Base-by-base conservation (phyloP, 1,140 invertebrate species). In the Drosophila azteca region DNA sequence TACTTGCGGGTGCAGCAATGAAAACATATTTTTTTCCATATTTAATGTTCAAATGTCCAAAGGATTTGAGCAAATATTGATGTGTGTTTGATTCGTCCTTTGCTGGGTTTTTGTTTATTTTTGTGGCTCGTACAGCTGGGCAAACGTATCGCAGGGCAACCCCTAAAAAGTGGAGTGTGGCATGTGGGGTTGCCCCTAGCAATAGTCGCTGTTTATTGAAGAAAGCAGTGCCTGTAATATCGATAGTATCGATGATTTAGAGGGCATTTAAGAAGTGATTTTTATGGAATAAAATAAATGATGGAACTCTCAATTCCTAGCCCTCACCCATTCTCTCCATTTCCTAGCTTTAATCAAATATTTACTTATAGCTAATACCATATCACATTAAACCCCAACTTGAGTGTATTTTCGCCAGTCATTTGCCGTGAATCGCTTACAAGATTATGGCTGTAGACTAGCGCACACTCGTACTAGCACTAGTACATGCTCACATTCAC, bases 1-100 rank as follows among this genome's bases (percentile, higher is more conserved):
- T 7, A 62, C 72, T 69, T 87, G 74, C 3, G 82, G 83, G 64
- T 87, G 82, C 45, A 82, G 59, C 31, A 88, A n/a, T 9, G 79
- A 87, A 57, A 67, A 87, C 82, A 85, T 85, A 9, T 49, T 54
- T 22, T 49, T 54, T 22, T 0, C 13, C 35, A 1, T 39, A 39
- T 39, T 35, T 31, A n/a, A 46, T 41, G 46, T 31, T 41, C 20
- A n/a, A 55, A 43, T 44, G 3, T 6, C n/a, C 6, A 57, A 43
- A 44, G 15, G 41, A 58, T 44, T 72, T 7, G 8, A 44, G 15
- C 44, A 46, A 61, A 51, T 49, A 58, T 67, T 58, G n/a, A n/a
- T 49, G 57, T 13, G 41, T 78, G 26, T 62, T 45, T 45, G 39
- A 31, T 31, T 62, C 20, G 65, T 15, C 43, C 48, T n/a, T 17